Evolutionary conservation across 2,797 vertebrate genomes (phyloP).

Genomic region (Xenopus petersii): DNA sequence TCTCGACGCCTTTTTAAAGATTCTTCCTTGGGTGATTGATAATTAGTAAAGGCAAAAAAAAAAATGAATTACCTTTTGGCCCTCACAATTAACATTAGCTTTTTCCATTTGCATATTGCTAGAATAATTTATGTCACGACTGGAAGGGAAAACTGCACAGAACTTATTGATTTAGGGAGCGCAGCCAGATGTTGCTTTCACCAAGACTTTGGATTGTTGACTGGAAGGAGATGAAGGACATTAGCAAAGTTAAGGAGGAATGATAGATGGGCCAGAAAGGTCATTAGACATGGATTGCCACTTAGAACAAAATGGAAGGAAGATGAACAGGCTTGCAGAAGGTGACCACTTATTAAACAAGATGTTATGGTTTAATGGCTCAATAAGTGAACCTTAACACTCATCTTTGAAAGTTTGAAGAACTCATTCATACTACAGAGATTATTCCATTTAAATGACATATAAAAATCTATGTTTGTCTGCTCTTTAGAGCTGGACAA

Average conservation of each 20-base stretch:
- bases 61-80: constrained; percentile 43
- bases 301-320: constrained; percentile 33
- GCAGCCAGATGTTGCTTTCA: constrained; percentile 41
- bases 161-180: constrained; percentile 48
- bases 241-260: constrained; percentile 45
- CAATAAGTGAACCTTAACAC: neutral
- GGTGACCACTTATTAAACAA: constrained; percentile 30
- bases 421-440: no score
- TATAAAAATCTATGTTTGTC: no score
- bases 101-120: constrained; percentile 42
- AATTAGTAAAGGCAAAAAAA: constrained; percentile 40
- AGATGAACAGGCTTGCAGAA: constrained; percentile 20
- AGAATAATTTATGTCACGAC: constrained; percentile 41
- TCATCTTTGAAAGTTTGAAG: no score
- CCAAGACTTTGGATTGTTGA: constrained; percentile 33
- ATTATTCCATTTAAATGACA: no score
- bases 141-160: constrained; percentile 33
- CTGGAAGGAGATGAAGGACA: constrained; percentile 36
- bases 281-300: constrained; percentile 12
- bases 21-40: constrained; percentile 40
- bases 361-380: constrained; percentile 24
- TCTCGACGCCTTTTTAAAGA: constrained; percentile 40
- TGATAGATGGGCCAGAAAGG: constrained; percentile 33
- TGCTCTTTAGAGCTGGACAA: no score
- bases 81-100: constrained; percentile 48